Conservation (phyloP, 1,140 invertebrate genomes). For the Formica exsecta region DNA sequence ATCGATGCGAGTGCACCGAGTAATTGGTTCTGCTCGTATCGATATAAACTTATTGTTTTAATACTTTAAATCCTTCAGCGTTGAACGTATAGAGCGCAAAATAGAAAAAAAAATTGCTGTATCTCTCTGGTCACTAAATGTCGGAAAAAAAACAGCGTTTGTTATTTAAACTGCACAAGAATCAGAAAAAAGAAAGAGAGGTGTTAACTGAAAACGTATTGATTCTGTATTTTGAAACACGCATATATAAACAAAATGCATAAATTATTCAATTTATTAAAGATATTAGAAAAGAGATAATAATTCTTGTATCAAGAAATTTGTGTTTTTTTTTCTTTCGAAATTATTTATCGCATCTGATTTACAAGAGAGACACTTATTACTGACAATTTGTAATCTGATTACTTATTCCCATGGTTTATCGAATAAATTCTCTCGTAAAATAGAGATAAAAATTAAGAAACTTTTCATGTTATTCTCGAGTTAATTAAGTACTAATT, state of each 20-base stretch:
- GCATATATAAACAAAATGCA: neutral
- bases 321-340: neutral
- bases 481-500: constrained; percentile 49
- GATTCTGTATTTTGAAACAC: neutral
- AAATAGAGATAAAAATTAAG: constrained; percentile 36
- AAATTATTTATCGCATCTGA: neutral
- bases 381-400: neutral
- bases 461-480: constrained; percentile 27
- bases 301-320: neutral
- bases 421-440: neutral
- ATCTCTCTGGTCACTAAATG: no score
- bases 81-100: neutral
- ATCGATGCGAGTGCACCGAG: constrained; percentile 12
- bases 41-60: constrained; percentile 4
- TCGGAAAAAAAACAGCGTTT: no score
- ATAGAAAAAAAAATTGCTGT: no score
- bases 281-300: neutral
- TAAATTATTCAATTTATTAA: neutral
- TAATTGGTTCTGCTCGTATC: constrained; percentile 23
- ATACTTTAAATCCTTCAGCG: neutral
- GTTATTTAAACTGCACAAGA: no score
- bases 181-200: no score
- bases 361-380: neutral
- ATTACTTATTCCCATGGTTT: neutral
- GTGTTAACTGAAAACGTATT: neutral